These are phyloP conservation scores for Stegostoma tigrinum DNA, from an alignment of 2,113 vertebrate genomes.

Conservation along the genomic window DNA sequence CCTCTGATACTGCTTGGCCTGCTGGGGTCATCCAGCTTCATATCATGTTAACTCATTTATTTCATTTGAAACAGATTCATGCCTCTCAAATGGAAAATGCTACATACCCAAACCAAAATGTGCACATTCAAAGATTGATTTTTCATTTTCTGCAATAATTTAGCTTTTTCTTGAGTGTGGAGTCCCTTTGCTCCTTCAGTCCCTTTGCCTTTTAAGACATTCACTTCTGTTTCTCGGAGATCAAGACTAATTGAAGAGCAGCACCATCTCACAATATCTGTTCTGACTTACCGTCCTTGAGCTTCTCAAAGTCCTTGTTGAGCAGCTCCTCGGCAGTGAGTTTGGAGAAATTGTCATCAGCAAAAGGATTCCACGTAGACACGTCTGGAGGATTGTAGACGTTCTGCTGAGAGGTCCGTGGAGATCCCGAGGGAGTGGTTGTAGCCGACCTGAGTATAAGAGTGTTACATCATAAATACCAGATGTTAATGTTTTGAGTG, in stretches of 20 bases:
- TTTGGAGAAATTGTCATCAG: constrained; percentile 95
- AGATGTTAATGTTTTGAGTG: too few species aligned
- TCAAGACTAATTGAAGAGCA: not conserved
- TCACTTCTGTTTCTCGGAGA: not conserved
- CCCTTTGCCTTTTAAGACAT: not conserved
- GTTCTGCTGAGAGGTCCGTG: constrained; percentile 67
- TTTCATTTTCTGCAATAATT: not conserved
- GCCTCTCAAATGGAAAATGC: not conserved
- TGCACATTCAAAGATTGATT: not conserved
- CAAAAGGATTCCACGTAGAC: constrained; percentile 90
- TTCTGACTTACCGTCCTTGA: constrained; percentile 73
- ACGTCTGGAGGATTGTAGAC: constrained; percentile 64
- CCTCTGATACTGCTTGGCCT: too few species aligned
- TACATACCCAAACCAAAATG: not conserved
- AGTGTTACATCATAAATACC: not conserved
- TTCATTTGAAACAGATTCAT: not conserved
- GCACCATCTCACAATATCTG: not conserved
- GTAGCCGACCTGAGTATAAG: constrained; percentile 75
- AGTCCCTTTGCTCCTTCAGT: not conserved
- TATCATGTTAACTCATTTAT: not conserved
- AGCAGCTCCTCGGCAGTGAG: constrained; percentile 93
- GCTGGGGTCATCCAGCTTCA: too few species aligned
- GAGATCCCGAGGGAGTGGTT: constrained; percentile 86
- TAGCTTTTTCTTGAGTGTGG: not conserved
- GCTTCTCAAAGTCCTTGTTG: constrained; percentile 94